Conservation (phyloP, 2,797 vertebrate genomes). For the Scleropages formosus region DNA sequence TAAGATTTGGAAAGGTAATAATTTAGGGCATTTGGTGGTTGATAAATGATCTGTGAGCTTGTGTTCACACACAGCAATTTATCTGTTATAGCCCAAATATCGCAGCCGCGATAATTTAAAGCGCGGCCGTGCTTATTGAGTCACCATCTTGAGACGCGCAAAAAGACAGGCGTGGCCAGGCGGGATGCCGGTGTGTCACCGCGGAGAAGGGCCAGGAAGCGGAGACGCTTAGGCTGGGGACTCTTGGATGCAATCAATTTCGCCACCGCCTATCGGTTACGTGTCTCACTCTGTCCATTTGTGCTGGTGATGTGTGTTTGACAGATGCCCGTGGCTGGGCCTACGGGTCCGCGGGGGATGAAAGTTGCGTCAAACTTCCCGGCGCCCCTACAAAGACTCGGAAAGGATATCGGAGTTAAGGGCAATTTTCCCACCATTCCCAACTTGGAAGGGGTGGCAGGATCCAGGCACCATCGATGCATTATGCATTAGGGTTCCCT, state of each 20-base stretch:
- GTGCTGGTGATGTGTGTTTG: constrained; percentile 72
- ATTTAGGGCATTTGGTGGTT: constrained; percentile 81
- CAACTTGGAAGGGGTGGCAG: constrained; percentile 73
- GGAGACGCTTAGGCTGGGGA: constrained; percentile 25
- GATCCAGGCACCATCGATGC: constrained; percentile 81
- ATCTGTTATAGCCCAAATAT: constrained; percentile 84
- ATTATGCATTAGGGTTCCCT: constrained; percentile 84
- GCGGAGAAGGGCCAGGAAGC: constrained; percentile 35
- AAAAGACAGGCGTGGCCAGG: constrained; percentile 45
- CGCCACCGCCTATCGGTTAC: constrained; percentile 51
- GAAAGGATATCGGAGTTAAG: constrained; percentile 54
- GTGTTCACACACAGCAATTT: constrained; percentile 82
- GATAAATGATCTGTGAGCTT: constrained; percentile 41
- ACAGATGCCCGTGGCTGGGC: constrained; percentile 66
- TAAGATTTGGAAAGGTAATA: constrained; percentile 90
- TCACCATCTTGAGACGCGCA: constrained; percentile 66
- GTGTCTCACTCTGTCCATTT: constrained; percentile 62
- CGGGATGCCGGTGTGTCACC: not conserved
- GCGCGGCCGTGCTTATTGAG: constrained; percentile 53
- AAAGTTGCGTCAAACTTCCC: constrained; percentile 48
- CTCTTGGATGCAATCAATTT: constrained; percentile 38
- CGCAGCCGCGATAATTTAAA: constrained; percentile 74
- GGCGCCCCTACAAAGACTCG: constrained; percentile 33
- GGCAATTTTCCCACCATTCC: constrained; percentile 84
- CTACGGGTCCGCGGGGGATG: constrained; percentile 39